Evolutionary conservation across 2,113 vertebrate genomes (phyloP).

Genomic region (Pelmatolapia mariae): DNA sequence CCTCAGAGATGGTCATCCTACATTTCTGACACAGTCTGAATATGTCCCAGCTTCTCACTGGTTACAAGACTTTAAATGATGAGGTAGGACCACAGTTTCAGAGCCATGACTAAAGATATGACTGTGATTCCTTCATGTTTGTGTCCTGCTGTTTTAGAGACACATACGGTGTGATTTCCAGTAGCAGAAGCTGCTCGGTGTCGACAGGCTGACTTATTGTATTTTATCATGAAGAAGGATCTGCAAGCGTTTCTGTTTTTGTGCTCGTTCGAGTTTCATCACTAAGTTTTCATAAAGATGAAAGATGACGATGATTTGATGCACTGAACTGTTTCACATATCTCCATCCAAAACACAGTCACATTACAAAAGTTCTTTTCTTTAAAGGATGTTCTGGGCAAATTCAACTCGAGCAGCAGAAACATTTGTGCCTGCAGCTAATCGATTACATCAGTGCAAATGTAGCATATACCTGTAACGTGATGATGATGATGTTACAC

Average conservation of each 20-base stretch:
- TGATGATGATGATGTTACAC: no score
- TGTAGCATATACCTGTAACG: no score
- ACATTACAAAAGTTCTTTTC: no score
- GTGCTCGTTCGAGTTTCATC: no score
- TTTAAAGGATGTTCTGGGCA: no score
- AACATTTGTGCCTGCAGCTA: no score
- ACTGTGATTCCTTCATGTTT: neutral
- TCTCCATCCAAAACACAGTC: no score
- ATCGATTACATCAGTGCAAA: no score
- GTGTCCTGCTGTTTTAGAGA: neutral
- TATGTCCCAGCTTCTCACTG: neutral
- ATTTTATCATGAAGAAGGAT: neutral
- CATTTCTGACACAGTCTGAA: neutral
- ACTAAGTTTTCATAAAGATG: no score
- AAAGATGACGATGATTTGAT: no score
- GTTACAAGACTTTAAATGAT: neutral
- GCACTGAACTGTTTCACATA: no score
- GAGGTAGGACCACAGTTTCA: neutral
- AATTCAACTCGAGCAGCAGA: no score
- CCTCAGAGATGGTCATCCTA: neutral
- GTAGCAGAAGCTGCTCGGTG: neutral
- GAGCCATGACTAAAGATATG: rapidly evolving
- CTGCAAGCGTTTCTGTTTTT: neutral
- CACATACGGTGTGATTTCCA: neutral
- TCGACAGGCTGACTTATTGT: neutral